phyloP scores from a whole-genome alignment of 2,888 invertebrate species.

The Conomelus anceps region DNA sequence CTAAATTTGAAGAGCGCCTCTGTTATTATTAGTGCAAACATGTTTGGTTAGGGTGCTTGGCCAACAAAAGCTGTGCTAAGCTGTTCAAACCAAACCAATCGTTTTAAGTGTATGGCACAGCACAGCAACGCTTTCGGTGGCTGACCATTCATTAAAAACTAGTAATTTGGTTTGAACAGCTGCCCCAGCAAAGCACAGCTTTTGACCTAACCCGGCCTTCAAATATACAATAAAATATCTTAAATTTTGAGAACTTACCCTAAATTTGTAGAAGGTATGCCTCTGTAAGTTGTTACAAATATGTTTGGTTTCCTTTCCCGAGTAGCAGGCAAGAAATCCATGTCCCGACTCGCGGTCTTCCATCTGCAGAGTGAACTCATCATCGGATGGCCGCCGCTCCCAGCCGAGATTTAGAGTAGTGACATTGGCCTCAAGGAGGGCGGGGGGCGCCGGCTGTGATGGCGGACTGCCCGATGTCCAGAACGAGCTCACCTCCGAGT shows the following conservation, averaged over 20 bases:
- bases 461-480: conserved; percentile 77
- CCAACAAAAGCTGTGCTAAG: no score
- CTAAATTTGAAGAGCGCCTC: no score
- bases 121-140: no score
- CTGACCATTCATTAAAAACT: no score
- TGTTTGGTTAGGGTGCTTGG: no score
- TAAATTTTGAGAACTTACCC: conserved; percentile 40
- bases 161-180: no score
- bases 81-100: no score
- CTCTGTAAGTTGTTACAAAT: conserved; percentile 61
- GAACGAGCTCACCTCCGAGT: conserved; percentile 59
- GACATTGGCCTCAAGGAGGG: conserved; percentile 55
- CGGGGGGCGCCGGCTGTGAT: conserved; percentile 68
- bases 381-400: conserved; percentile 67
- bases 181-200: background rate
- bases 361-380: conserved; percentile 77
- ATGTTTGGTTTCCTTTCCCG: conserved; percentile 64
- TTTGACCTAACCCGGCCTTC: background rate
- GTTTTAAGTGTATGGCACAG: no score
- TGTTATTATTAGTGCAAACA: no score
- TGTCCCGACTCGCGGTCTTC: conserved; percentile 61
- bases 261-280: conserved; percentile 73
- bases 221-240: background rate
- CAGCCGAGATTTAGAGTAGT: conserved; percentile 63
- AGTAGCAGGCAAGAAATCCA: conserved; percentile 72